Percentiles rank a stretch among this genome's conserved stretches.
phyloP scores from a whole-genome alignment of 2,113 vertebrate species.

The Gambusia holbrooki region DNA sequence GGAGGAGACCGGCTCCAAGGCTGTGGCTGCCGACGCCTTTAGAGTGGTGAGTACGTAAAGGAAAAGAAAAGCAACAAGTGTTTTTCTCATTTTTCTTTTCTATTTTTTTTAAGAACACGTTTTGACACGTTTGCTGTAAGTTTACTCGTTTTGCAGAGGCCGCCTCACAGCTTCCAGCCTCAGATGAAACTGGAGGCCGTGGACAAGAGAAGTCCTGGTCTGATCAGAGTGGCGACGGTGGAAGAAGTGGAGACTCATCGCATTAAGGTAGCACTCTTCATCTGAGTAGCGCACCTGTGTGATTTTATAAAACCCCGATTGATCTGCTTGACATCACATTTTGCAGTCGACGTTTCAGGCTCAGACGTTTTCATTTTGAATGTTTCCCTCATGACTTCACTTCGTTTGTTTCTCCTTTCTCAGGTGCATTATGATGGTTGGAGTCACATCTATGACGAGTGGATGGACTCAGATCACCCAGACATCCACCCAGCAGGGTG shows the following conservation, averaged over 20 bases:
- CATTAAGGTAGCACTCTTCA: slow-evolving; percentile 85
- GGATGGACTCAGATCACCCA: slow-evolving; percentile 94
- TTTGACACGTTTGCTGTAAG: background rate
- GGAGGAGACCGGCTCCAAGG: slow-evolving; percentile 89
- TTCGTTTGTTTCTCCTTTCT: slow-evolving; percentile 11
- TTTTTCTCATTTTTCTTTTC: no score
- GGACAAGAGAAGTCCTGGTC: slow-evolving; percentile 91
- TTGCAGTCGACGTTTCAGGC: background rate
- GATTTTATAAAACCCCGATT: background rate
- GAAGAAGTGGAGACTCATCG: slow-evolving; percentile 93
- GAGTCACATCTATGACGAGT: slow-evolving; percentile 95
- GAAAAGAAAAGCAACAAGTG: no score
- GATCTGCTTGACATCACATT: background rate
- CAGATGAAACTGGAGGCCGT: slow-evolving; percentile 97
- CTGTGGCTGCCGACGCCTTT: slow-evolving; percentile 90
- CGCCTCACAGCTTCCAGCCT: slow-evolving; percentile 88
- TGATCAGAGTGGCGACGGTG: slow-evolving; percentile 92
- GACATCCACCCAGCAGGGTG: slow-evolving; percentile 95
- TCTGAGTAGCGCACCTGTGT: background rate
- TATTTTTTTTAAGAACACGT: background rate
- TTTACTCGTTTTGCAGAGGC: slow-evolving; percentile 77
- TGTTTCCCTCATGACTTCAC: background rate
- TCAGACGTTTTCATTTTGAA: background rate
- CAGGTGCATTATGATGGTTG: slow-evolving; percentile 97
- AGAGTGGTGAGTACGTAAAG: slow-evolving; percentile 83